Conservation (phyloP, 2,113 vertebrate species). For the Pterophyllum scalare region DNA sequence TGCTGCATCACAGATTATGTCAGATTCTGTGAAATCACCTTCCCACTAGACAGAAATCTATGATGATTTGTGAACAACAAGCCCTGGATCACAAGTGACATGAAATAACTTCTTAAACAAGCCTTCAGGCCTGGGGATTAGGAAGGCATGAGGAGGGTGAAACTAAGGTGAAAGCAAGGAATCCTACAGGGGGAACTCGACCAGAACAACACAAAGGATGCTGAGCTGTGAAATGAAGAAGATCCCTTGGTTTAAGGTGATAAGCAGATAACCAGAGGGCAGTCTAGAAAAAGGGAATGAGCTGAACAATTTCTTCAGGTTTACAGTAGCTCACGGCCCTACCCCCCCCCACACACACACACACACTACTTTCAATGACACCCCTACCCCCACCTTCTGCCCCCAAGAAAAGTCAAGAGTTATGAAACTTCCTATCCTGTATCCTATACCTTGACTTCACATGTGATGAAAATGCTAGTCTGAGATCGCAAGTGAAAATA, state of each 20-base stretch:
- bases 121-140: not conserved
- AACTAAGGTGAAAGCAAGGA: not conserved
- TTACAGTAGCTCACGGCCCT: too few relatives aligned
- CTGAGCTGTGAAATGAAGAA: not conserved
- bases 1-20: not conserved
- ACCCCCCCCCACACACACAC: too few relatives aligned
- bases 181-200: not conserved
- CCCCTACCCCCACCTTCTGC: too few relatives aligned
- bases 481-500: too few relatives aligned
- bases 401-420: too few relatives aligned
- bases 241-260: not conserved
- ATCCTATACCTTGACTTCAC: too few relatives aligned
- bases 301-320: too few relatives aligned
- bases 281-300: too few relatives aligned
- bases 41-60: not conserved
- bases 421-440: too few relatives aligned
- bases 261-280: too few relatives aligned
- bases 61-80: not conserved
- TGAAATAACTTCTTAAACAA: not conserved
- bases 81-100: not conserved
- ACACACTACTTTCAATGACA: too few relatives aligned
- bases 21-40: not conserved
- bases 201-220: not conserved
- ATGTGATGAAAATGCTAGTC: too few relatives aligned
- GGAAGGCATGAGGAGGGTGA: not conserved